Evolutionary conservation across 1,140 invertebrate genomes (phyloP).

Genomic region (Hycleus phaleratus): DNA sequence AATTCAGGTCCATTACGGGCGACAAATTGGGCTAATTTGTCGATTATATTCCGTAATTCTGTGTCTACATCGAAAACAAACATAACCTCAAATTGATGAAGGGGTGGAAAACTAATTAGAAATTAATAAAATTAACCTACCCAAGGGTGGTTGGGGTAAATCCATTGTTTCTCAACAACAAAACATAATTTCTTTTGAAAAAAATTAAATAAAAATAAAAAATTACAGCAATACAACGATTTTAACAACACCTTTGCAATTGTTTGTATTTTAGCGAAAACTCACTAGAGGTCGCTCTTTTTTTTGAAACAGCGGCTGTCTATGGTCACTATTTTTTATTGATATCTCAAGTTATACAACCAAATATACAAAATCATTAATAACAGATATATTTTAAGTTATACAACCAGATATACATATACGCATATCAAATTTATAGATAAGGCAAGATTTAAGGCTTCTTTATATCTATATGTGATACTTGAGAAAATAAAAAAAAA

Average conservation of each 20-base stretch:
- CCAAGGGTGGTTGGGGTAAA: constrained; percentile 42
- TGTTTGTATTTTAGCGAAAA: no score
- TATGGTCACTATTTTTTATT: no score
- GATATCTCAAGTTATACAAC: no score
- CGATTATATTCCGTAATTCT: constrained; percentile 92
- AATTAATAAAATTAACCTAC: constrained; percentile 23
- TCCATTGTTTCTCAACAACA: constrained; percentile 34
- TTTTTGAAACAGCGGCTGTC: no score
- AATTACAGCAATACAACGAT: neutral
- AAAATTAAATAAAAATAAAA: neutral
- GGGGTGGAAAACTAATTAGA: neutral
- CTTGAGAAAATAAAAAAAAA: no score
- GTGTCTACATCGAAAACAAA: constrained; percentile 56
- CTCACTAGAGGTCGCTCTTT: no score
- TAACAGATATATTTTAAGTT: no score
- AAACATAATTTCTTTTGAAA: neutral
- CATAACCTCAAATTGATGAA: constrained; percentile 16
- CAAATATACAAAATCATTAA: no score
- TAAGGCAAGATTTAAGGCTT: no score
- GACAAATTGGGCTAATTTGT: constrained; percentile 97
- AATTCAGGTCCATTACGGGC: constrained; percentile 97
- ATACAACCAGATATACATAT: no score
- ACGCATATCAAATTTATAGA: no score
- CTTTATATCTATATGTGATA: no score
- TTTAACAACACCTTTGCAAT: neutral